phyloP scores from a whole-genome alignment of 2,113 vertebrate species.

The Megaceryle torquata region DNA sequence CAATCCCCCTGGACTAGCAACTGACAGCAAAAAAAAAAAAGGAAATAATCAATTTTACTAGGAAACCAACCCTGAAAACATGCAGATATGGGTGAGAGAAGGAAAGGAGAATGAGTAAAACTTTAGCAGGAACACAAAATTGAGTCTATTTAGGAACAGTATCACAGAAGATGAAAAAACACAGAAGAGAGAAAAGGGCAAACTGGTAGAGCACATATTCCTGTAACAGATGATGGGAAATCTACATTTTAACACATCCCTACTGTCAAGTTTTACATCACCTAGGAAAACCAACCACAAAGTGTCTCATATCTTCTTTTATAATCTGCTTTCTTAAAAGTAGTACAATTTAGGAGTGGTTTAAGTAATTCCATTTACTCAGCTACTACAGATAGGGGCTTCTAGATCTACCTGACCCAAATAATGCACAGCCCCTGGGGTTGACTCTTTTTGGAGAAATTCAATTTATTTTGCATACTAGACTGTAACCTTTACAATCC shows the following conservation, averaged over 20 bases:
- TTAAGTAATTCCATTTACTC: rapidly evolving
- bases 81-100: neutral
- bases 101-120: neutral
- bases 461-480: neutral
- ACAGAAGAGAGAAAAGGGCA: neutral
- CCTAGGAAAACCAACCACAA: neutral
- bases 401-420: neutral
- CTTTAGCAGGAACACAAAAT: neutral
- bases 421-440: neutral
- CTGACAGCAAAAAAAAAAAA: neutral
- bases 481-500: neutral
- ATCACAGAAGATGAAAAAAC: neutral
- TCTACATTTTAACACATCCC: neutral
- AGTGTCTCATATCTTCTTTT: neutral
- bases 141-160: neutral
- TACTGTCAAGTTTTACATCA: neutral
- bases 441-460: neutral
- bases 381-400: neutral
- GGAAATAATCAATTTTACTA: neutral
- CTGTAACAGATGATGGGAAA: neutral
- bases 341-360: neutral
- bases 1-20: neutral
- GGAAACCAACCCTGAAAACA: neutral
- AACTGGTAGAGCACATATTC: neutral
- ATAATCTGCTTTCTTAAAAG: neutral